Evolutionary conservation across 2,113 vertebrate genomes (phyloP).

Genomic region (Actenoides lindsayi): DNA sequence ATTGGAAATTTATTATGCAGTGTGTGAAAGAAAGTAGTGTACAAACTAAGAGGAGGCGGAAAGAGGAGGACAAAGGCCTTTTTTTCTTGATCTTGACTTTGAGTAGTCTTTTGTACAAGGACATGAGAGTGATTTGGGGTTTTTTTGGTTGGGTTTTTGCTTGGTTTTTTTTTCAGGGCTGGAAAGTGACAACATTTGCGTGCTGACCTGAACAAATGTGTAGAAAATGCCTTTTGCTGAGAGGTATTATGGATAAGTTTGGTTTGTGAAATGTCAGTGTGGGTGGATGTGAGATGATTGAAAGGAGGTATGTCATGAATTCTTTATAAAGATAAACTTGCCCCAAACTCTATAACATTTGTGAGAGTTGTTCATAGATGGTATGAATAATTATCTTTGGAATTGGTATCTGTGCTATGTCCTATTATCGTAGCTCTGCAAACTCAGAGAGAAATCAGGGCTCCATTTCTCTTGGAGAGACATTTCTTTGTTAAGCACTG

Average conservation of each 20-base stretch:
- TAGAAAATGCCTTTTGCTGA: conserved; percentile 55
- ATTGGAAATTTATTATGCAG: background rate
- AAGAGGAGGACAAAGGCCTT: background rate
- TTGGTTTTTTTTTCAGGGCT: background rate
- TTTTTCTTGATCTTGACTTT: conserved; percentile 45
- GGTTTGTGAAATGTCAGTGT: conserved; percentile 74
- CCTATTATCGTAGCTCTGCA: background rate
- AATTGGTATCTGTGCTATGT: background rate
- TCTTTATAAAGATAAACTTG: conserved; percentile 59
- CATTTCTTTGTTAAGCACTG: background rate
- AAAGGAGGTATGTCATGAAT: conserved; percentile 64
- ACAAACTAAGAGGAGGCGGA: background rate
- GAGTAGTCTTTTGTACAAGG: conserved; percentile 23
- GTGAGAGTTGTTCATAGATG: conserved; percentile 45
- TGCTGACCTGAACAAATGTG: conserved; percentile 73
- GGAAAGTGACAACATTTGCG: conserved; percentile 63
- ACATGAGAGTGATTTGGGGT: background rate
- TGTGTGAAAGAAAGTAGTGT: conserved; percentile 4
- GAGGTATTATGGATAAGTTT: conserved; percentile 47
- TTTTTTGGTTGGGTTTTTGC: no score
- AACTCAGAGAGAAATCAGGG: background rate
- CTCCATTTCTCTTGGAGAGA: background rate
- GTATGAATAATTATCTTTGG: conserved; percentile 64
- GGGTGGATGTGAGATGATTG: conserved; percentile 63
- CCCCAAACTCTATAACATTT: conserved; percentile 49